Base-by-base conservation (phyloP, 1,140 invertebrate genomes). In the Brachystomella parvula region DNA sequence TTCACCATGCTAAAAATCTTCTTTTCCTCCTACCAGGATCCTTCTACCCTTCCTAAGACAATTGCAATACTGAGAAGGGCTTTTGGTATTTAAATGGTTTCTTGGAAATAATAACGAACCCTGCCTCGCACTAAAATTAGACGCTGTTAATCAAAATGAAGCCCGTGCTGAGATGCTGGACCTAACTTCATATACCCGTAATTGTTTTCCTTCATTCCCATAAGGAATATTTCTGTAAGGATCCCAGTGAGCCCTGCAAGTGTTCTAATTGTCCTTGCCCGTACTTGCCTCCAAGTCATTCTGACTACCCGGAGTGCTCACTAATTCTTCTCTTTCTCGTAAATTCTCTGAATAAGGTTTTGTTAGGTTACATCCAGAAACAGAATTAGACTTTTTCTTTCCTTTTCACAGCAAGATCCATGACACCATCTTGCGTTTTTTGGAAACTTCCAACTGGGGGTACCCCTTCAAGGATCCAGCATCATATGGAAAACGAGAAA, bases 201-300 rank as follows among this genome's bases (percentile, higher is more conserved):
- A 9, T 39, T 39, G 35, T 39, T 39, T 39, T 39, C 19, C 35
- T 39, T 26, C 6, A 6, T 6, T 17, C 21, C 49, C 12, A 53
- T 15, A 19, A 24, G 12, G 12, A 19, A 17, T 53, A 6, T 24
- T 53, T 3, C 15, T 19, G 12, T 19, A 24, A 24, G 49, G 49
- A 12, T 19, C 49, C 49, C 6, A 24, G 9, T 19, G 49, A 15
- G 49, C 9, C 49, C 49, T 24, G 12, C 9, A 24, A 15, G 49
- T 53, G 49, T 53, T 53, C 49, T 53, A 53, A 53, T 53, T 53
- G 49, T 53, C 49, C 49, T n/a, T 44, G n/a, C n/a, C 39, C 39
- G 39, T 44, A n/a, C n/a, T 9, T 53, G 49, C 49, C 49, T 24
- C 39, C 9, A n/a, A 44, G 21, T 24, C 49, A 53, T 53, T 24